phyloP scores from a whole-genome alignment of 2,113 vertebrate species.

The Epinephelus fuscoguttatus region DNA sequence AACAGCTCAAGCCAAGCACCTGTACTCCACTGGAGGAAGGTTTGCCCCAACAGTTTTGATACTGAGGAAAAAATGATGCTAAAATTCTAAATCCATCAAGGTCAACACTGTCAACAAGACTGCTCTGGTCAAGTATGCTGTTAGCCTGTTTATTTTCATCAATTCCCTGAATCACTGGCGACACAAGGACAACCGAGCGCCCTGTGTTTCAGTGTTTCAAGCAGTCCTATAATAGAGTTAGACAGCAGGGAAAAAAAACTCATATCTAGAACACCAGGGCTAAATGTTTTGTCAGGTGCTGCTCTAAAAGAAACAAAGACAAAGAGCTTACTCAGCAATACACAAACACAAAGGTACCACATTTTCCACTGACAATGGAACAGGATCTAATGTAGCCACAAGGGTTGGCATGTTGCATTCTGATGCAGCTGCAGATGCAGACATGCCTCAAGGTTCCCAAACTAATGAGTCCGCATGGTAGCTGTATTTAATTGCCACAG shows the following conservation, averaged over 20 bases:
- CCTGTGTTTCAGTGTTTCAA: not conserved
- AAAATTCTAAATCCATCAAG: not conserved
- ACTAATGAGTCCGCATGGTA: conserved; percentile 1
- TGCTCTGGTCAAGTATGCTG: not conserved
- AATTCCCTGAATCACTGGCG: not conserved
- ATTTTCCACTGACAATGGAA: not conserved
- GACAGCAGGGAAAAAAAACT: not conserved
- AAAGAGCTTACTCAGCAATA: not conserved
- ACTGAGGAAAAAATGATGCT: not conserved
- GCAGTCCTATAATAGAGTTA: not conserved
- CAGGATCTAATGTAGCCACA: not conserved
- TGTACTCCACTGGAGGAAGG: not conserved
- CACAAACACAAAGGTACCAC: not conserved
- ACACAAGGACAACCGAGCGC: not conserved
- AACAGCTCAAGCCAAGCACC: not conserved
- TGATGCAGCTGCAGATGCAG: not conserved
- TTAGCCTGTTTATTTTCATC: not conserved
- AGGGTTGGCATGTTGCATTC: not conserved
- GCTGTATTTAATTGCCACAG: not conserved
- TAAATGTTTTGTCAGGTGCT: not conserved
- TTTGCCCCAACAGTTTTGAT: not conserved
- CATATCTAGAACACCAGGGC: not conserved
- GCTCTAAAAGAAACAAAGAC: not conserved
- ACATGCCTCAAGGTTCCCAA: not conserved
- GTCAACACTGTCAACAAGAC: not conserved